phyloP scores from a whole-genome alignment of 2,888 invertebrate species.

The Drymonia ruficornis region DNA sequence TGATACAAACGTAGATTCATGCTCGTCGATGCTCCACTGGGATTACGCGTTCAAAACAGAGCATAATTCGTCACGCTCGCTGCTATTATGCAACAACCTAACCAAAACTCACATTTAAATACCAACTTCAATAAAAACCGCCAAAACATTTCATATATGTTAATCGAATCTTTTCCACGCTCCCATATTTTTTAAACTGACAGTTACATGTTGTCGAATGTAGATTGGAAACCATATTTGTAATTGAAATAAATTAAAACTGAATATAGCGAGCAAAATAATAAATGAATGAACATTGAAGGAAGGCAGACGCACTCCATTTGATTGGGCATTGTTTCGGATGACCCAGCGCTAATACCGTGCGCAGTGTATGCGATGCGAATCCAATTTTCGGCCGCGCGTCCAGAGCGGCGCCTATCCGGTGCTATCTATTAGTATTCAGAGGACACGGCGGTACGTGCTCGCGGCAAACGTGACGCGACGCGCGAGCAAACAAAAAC shows the following conservation, averaged over 20 bases:
- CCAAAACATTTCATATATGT: conserved; percentile 6
- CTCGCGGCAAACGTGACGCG: conserved; percentile 62
- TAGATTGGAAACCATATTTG: conserved; percentile 17
- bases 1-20: conserved; percentile 54
- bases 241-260: conserved; percentile 17
- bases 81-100: conserved; percentile 50
- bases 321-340: conserved; percentile 79
- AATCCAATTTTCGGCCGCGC: conserved; percentile 72
- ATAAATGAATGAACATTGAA: conserved; percentile 28
- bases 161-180: conserved; percentile 2
- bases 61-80: conserved; percentile 69
- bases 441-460: conserved; percentile 58
- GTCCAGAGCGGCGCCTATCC: conserved; percentile 55
- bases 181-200: conserved; percentile 11
- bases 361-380: conserved; percentile 61
- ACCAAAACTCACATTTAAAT: conserved; percentile 20
- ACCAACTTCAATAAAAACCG: conserved; percentile 15
- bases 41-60: conserved; percentile 58
- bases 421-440: conserved; percentile 67
- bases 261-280: conserved; percentile 25
- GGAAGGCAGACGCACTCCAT: conserved; percentile 47
- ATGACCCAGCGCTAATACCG: conserved; percentile 54
- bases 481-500: conserved; percentile 70
- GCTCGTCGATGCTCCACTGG: conserved; percentile 44
- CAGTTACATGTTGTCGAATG: conserved; percentile 6